phyloP scores from a whole-genome alignment of 1,140 invertebrate genomes.

The Tyrophagus putrescentiae region DNA sequence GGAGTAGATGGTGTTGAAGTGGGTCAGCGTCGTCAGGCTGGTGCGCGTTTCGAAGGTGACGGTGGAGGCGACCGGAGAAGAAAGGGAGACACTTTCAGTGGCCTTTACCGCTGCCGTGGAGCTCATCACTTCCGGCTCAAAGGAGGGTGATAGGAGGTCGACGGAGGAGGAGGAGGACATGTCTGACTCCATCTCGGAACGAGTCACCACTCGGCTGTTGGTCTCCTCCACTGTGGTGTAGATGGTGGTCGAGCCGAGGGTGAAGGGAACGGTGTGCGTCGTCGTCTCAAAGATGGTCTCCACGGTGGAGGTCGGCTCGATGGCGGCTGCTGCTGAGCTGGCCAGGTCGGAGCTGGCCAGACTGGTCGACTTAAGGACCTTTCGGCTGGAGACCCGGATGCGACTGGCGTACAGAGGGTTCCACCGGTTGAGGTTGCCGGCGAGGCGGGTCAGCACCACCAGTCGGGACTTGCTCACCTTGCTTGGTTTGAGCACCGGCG shows the following conservation, averaged over 20 bases:
- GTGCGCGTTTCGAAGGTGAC: conserved; percentile 22
- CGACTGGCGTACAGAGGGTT: conserved; percentile 5
- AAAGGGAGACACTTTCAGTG: too few species aligned
- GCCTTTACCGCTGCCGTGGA: too few species aligned
- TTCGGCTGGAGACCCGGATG: conserved; percentile 1
- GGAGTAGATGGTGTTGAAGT: conserved; percentile 73
- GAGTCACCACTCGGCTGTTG: conserved; percentile 27
- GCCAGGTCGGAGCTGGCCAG: background rate
- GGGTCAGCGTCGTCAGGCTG: conserved; percentile 41
- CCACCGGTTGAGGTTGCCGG: background rate
- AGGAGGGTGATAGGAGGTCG: too few species aligned
- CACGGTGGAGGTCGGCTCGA: conserved; percentile 16
- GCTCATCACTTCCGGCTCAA: too few species aligned
- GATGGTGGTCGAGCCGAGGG: conserved; percentile 23
- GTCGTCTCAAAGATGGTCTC: conserved; percentile 28
- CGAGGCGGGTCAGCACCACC: conserved; percentile 6
- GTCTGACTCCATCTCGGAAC: too few species aligned
- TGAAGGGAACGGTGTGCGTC: conserved; percentile 28
- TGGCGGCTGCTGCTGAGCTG: background rate
- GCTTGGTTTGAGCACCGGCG: conserved; percentile 1
- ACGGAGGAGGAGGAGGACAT: too few species aligned
- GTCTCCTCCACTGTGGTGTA: conserved; percentile 27
- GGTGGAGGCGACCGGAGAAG: background rate
- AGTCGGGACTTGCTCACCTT: background rate
- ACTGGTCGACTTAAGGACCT: conserved; percentile 3